Conservation (phyloP, 2,113 vertebrate species). For the Tylochromis polylepis region DNA sequence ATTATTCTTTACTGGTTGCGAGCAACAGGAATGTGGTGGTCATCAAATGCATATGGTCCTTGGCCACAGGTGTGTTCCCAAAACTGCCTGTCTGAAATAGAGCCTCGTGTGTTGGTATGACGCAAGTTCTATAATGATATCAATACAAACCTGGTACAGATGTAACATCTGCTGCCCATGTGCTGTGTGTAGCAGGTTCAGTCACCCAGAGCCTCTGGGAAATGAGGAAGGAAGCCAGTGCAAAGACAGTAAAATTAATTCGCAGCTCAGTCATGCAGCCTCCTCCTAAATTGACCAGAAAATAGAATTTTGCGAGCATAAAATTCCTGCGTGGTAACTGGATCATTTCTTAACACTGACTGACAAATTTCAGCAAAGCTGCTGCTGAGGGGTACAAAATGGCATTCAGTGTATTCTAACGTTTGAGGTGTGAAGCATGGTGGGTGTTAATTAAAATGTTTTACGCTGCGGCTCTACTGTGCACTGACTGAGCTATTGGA, state of each 20-base stretch:
- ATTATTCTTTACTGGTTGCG: not conserved
- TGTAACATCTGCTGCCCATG: constrained; percentile 47
- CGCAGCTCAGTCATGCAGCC: constrained; percentile 52
- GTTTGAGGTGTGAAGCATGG: constrained; percentile 41
- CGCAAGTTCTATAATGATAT: not conserved
- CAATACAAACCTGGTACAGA: not conserved
- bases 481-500: constrained; percentile 4
- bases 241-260: constrained; percentile 55
- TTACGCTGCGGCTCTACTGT: not conserved
- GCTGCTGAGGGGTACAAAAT: constrained; percentile 34
- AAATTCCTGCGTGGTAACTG: constrained; percentile 45
- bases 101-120: constrained; percentile 22
- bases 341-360: constrained; percentile 42
- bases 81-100: not conserved
- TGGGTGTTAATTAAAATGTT: constrained; percentile 48
- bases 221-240: constrained; percentile 34
- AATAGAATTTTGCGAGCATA: constrained; percentile 54
- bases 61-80: constrained; percentile 52
- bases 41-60: constrained; percentile 47
- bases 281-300: constrained; percentile 57
- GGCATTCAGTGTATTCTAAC: constrained; percentile 17
- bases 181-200: constrained; percentile 21
- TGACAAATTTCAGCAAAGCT: constrained; percentile 45
- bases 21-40: constrained; percentile 19
- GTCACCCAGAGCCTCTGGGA: constrained; percentile 38